These are phyloP conservation scores for Drosophila kohkoa DNA, from an alignment of 1,140 invertebrate species.

Conservation along the genomic window DNA sequence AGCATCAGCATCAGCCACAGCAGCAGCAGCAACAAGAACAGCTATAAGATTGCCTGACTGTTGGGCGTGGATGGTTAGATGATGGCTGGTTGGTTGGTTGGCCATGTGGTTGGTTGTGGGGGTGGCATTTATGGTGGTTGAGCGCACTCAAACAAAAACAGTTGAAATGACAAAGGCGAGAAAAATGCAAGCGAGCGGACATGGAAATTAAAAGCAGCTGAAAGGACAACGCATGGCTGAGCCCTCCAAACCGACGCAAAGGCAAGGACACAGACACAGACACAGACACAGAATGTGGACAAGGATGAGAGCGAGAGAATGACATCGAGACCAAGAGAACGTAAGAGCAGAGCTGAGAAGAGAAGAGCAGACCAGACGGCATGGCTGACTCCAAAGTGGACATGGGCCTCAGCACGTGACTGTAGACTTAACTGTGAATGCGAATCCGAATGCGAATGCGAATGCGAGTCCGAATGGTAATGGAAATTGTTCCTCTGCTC, in stretches of 20 bases:
- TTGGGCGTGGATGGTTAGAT: background rate
- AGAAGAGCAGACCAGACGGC: background rate
- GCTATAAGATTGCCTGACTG: slow-evolving; percentile 9
- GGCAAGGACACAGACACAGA: background rate
- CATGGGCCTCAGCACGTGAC: slow-evolving; percentile 34
- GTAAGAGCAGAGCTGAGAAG: background rate
- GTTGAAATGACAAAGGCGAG: slow-evolving; percentile 52
- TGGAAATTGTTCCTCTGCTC: slow-evolving; percentile 33
- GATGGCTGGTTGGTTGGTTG: background rate
- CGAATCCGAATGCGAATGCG: background rate
- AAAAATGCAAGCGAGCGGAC: slow-evolving; percentile 49
- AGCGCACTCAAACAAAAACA: slow-evolving; percentile 65
- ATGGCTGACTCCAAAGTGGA: slow-evolving; percentile 19
- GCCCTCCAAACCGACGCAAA: slow-evolving; percentile 3
- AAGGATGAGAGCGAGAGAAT: background rate
- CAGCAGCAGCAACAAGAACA: slow-evolving; percentile 4
- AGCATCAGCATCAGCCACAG: slow-evolving; percentile 16
- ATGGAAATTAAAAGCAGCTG: slow-evolving; percentile 57
- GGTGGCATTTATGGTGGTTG: slow-evolving; percentile 43
- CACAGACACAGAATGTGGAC: background rate
- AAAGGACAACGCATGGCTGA: slow-evolving; percentile 54
- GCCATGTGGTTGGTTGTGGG: background rate
- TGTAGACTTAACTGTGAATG: background rate
- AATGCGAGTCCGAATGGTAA: slow-evolving; percentile 22
- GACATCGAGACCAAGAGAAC: background rate